phyloP scores from a whole-genome alignment of 2,797 vertebrate species.

The Danionella dracula region DNA sequence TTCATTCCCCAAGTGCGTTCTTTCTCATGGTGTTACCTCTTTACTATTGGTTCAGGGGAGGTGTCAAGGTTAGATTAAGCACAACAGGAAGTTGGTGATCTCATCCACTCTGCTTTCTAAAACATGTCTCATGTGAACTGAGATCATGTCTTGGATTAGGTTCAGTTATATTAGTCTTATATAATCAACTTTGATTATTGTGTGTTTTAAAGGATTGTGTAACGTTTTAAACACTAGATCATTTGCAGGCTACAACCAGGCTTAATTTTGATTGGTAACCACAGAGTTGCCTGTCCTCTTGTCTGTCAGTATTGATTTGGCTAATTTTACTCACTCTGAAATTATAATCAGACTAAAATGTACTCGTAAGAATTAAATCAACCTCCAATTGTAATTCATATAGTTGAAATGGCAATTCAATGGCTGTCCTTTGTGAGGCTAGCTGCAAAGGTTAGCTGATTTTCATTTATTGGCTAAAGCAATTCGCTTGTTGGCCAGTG shows the following conservation, averaged over 20 bases:
- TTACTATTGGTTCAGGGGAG: background rate
- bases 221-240: background rate
- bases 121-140: background rate
- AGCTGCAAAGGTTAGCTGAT: too few species aligned
- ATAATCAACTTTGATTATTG: conserved; percentile 51
- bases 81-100: conserved; percentile 31
- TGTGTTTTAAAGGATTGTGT: conserved; percentile 34
- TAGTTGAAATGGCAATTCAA: too few species aligned
- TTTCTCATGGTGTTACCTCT: background rate
- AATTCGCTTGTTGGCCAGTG: too few species aligned
- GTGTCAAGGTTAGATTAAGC: conserved; percentile 30
- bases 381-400: too few species aligned
- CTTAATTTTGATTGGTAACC: conserved; percentile 25
- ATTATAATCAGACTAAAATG: too few species aligned
- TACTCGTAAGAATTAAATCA: too few species aligned
- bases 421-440: too few species aligned
- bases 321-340: conserved; percentile 6
- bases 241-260: background rate
- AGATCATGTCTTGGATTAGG: conserved; percentile 43
- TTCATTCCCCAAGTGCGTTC: conserved; percentile 18
- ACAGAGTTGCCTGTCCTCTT: background rate
- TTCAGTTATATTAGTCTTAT: conserved; percentile 56
- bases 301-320: conserved; percentile 24
- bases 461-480: too few species aligned
- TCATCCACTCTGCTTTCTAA: conserved; percentile 1